These are phyloP conservation scores for Petromus typicus DNA, from an alignment of 2,113 vertebrate species.

Conservation along the genomic window DNA sequence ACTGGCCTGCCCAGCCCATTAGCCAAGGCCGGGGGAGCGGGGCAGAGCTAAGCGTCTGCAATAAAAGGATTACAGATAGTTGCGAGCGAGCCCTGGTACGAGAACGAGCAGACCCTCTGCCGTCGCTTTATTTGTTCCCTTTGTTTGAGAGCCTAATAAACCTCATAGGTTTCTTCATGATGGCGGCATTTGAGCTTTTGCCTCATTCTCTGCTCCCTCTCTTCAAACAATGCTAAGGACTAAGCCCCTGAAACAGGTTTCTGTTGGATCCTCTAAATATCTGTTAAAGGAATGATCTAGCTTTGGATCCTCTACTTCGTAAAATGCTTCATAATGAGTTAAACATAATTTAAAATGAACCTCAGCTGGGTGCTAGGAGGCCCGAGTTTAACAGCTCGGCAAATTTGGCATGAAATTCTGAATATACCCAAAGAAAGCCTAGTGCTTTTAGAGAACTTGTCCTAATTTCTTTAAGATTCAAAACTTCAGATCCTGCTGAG, in stretches of 20 bases:
- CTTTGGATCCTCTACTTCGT: neutral
- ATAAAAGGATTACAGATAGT: fast-evolving
- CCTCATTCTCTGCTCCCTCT: neutral
- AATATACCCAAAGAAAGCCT: conserved; percentile 34
- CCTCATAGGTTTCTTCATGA: neutral
- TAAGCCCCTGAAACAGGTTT: neutral
- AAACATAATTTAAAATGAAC: conserved; percentile 14
- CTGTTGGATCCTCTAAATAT: neutral
- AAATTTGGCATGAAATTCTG: conserved; percentile 40
- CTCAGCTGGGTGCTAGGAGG: neutral
- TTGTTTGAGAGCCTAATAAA: neutral
- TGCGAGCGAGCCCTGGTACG: too few species aligned
- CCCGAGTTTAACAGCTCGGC: conserved; percentile 37
- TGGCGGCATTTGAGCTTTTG: neutral
- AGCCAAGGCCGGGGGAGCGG: fast-evolving
- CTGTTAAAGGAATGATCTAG: neutral
- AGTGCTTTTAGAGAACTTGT: conserved; percentile 40
- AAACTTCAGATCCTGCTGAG: conserved; percentile 64
- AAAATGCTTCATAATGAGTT: neutral
- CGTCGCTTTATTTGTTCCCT: neutral
- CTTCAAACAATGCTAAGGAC: neutral
- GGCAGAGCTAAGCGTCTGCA: neutral
- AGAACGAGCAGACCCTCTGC: fast-evolving
- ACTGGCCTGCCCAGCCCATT: neutral
- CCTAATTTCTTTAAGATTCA: conserved; percentile 65